These are phyloP conservation scores for Sebastes taczanowskii DNA, from an alignment of 2,797 vertebrate genomes.

Conservation along the genomic window DNA sequence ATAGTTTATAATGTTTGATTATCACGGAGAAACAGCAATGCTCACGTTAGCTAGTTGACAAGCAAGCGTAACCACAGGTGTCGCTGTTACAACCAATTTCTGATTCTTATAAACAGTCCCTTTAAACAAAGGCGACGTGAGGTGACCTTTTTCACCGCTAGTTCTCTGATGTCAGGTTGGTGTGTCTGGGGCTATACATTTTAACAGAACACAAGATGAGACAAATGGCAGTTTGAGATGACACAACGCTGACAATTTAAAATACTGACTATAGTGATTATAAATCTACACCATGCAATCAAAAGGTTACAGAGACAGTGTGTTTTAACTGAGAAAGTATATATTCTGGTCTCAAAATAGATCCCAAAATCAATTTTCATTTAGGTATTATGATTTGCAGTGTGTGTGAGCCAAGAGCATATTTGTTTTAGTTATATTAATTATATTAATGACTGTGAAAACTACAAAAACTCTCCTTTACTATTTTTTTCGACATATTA, in stretches of 20 bases:
- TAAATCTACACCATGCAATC: background rate
- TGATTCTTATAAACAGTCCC: too few relatives aligned
- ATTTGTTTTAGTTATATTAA: background rate
- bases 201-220: background rate
- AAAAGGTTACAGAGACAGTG: background rate
- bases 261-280: background rate
- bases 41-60: conserved; percentile 20
- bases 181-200: background rate
- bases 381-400: background rate
- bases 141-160: too few relatives aligned
- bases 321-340: background rate
- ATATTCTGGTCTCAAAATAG: background rate
- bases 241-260: background rate
- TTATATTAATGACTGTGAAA: background rate
- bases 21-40: background rate
- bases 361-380: background rate
- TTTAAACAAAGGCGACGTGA: too few relatives aligned
- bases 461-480: background rate
- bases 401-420: background rate
- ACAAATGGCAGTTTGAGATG: background rate
- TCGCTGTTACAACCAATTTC: too few relatives aligned
- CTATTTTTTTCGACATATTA: background rate
- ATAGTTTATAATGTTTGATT: background rate
- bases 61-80: conserved; percentile 39
- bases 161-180: too few relatives aligned